Conservation (phyloP, 2,888 invertebrate species). For the Dolomedes plantarius region DNA sequence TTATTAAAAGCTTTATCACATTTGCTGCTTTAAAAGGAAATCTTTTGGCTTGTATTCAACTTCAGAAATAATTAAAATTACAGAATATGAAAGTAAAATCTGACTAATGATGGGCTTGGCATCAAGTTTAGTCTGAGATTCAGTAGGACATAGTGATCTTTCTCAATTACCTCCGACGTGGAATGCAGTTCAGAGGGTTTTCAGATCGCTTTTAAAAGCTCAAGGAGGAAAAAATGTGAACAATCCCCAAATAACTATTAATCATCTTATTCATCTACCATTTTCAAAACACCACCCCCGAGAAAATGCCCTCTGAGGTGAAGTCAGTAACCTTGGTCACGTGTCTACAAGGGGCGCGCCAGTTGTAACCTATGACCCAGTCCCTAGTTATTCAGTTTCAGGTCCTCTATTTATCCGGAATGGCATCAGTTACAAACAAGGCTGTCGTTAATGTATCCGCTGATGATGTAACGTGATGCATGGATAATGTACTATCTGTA, state of each 20-base stretch:
- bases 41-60: too few relatives aligned
- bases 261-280: conserved; percentile 9
- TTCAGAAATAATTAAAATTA: too few relatives aligned
- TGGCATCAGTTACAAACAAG: neutral
- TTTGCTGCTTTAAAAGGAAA: too few relatives aligned
- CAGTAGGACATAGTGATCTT: too few relatives aligned
- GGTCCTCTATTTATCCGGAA: neutral
- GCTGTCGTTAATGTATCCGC: too few relatives aligned
- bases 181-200: neutral
- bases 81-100: too few relatives aligned
- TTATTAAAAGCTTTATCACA: too few relatives aligned
- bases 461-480: too few relatives aligned
- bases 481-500: too few relatives aligned
- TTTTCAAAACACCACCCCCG: neutral
- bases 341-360: neutral
- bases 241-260: conserved; percentile 6
- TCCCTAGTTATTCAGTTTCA: neutral
- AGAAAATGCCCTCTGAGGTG: neutral
- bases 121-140: too few relatives aligned
- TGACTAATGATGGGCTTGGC: too few relatives aligned
- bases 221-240: conserved; percentile 1
- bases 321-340: conserved; percentile 32
- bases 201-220: neutral
- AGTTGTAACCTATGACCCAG: conserved; percentile 5
- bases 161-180: too few relatives aligned